Evolutionary conservation across 2,888 invertebrate species (phyloP).

Genomic region (Eilema sororculum): DNA sequence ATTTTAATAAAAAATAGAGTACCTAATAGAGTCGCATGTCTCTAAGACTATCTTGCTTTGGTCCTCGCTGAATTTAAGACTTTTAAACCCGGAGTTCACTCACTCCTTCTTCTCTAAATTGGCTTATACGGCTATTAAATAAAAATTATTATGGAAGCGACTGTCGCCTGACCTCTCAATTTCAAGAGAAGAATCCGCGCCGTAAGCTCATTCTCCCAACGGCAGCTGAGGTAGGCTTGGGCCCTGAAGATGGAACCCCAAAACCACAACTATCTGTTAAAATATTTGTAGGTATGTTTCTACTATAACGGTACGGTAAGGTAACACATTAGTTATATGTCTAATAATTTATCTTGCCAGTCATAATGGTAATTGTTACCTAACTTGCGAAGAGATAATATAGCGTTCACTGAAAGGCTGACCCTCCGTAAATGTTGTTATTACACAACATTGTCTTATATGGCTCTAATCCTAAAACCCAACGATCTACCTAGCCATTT

Average conservation of each 20-base stretch:
- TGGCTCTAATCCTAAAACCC: not conserved
- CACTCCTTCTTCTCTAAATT: too few relatives aligned
- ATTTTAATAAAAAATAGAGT: too few relatives aligned
- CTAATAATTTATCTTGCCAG: not conserved
- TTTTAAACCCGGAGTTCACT: not conserved
- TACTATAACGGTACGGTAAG: not conserved
- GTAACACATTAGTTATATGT: not conserved
- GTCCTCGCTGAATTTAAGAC: not conserved
- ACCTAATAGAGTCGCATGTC: not conserved
- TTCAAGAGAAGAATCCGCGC: not conserved
- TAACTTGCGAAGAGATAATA: not conserved
- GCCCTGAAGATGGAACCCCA: not conserved
- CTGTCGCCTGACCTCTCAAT: not conserved
- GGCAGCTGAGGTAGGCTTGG: too few relatives aligned
- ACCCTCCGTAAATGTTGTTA: constrained; percentile 9
- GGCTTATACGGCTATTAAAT: too few relatives aligned
- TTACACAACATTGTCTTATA: constrained; percentile 3
- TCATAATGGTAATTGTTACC: not conserved
- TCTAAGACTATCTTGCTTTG: not conserved
- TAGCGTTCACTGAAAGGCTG: not conserved
- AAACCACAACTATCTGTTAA: not conserved
- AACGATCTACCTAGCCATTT: constrained; percentile 5
- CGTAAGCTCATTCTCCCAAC: not conserved
- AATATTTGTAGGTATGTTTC: not conserved
- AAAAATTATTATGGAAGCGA: too few relatives aligned